Evolutionary conservation across 1,140 invertebrate genomes (phyloP).

Genomic region (Megalopta genalis): DNA sequence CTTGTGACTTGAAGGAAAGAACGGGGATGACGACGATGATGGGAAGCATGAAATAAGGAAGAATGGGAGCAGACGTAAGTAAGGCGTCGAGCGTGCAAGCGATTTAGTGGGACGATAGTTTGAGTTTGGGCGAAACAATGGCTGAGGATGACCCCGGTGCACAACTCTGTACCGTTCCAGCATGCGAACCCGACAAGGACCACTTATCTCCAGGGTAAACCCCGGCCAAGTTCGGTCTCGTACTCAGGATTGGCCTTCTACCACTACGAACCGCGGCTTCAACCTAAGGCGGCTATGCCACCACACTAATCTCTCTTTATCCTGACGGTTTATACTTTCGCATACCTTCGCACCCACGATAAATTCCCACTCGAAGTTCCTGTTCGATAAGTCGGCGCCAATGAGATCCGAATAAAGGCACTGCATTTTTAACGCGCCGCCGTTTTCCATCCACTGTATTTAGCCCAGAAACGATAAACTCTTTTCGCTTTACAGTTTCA

Average conservation of each 20-base stretch:
- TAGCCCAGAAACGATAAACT: too few relatives aligned
- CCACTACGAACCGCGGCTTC: constrained; percentile 33
- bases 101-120: constrained; percentile 57
- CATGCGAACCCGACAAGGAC: constrained; percentile 51
- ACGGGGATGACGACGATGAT: neutral
- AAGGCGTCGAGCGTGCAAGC: constrained; percentile 34
- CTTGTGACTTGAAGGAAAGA: too few relatives aligned
- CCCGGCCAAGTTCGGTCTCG: constrained; percentile 48
- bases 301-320: constrained; percentile 16
- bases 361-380: neutral
- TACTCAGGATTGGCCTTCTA: constrained; percentile 50
- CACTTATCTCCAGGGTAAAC: constrained; percentile 63
- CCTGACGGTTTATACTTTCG: constrained; percentile 32
- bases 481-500: too few relatives aligned
- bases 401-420: neutral
- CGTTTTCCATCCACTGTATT: too few relatives aligned
- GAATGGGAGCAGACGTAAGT: constrained; percentile 16
- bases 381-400: neutral
- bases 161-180: constrained; percentile 38
- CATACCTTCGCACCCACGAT: neutral
- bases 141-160: constrained; percentile 54
- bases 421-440: neutral
- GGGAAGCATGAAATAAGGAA: neutral
- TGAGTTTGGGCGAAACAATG: constrained; percentile 52
- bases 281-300: constrained; percentile 19